Evolutionary conservation across 2,113 vertebrate species (phyloP), one percentile per base, ranked within the genome.

Genomic region (Cyphomyrus plagiostoma): DNA sequence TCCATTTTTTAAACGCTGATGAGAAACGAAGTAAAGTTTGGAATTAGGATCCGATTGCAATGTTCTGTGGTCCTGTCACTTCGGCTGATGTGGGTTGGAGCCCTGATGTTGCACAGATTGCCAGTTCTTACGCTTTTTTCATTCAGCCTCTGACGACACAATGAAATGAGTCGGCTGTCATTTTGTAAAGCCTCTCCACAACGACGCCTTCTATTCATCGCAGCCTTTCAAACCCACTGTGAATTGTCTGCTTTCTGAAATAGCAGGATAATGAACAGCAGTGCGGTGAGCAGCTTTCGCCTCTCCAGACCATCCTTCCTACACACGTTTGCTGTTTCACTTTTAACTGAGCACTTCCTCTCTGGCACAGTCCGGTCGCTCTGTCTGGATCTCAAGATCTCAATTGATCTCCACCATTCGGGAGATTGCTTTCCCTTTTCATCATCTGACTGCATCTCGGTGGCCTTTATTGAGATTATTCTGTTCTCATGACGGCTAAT

Each of bases 401-500:
- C 48, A 19, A 53, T 53, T 13, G 48, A 86, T 35, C 49, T 49
- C 26, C 48, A 23, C 45, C 85, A 35, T 86, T 15, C n/a, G 26
- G 85, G 85, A n/a, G 53, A 84, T 46, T 84, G 45, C 46, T 30
- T 52, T n/a, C 49, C 49, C 5, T 30, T 35, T 50, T 46, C 46
- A 84, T 84, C 45, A 11, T 45, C 45, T 8, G 23, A 84, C 45
- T 84, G 82, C 82, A 84, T 45, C 82, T 84, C 4, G n/a, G 11
- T 86, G 49, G 19, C 85, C 49, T 35, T 86, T 86, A 86, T 53
- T 86, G 85, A 86, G 85, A 86, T 86, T 86, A 86, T 11, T 52
- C 23, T 11, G n/a, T 46, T 15, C 48, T 50, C 11, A 15, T 46
- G 45, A 86, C 30, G 48, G 15, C n/a, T 86, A 86, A 86, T 17